Conservation (phyloP, 1,140 invertebrate genomes). For the Eumaeus atala region DNA sequence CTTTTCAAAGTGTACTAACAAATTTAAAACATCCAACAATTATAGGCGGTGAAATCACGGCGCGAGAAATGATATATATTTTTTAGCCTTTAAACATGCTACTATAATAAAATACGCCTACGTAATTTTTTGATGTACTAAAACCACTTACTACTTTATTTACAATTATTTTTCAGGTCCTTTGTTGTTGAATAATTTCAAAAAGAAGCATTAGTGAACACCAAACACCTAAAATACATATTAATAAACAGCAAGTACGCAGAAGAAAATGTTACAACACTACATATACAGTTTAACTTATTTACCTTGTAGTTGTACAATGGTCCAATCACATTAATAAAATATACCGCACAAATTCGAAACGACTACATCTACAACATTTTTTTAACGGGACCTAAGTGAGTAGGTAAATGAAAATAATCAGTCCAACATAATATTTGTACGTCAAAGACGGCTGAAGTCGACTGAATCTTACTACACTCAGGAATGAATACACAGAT, state of each 20-base stretch:
- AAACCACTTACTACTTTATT: too few species aligned
- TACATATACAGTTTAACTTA: neutral
- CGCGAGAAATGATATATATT: constrained; percentile 8
- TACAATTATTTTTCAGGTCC: too few species aligned
- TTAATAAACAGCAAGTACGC: too few species aligned
- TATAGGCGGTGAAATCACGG: neutral
- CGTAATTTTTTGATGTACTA: constrained; percentile 20
- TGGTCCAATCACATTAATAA: constrained; percentile 6
- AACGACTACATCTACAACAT: constrained; percentile 35
- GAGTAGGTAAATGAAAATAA: too few species aligned
- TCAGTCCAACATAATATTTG: too few species aligned
- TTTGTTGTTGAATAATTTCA: too few species aligned
- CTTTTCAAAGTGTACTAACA: constrained; percentile 23
- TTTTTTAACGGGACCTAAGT: constrained; percentile 34
- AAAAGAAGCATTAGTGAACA: too few species aligned
- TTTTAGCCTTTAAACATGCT: constrained; percentile 9
- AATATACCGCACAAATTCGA: constrained; percentile 23
- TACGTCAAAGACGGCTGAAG: too few species aligned
- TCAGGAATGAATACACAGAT: constrained; percentile 28
- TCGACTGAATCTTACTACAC: too few species aligned
- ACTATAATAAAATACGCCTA: constrained; percentile 38
- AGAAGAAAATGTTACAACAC: too few species aligned
- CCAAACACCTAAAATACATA: too few species aligned
- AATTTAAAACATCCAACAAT: constrained; percentile 23
- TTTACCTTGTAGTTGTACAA: constrained; percentile 22